These are phyloP conservation scores for Orthonevra nobilis DNA, from an alignment of 2,888 invertebrate genomes.

Conservation along the genomic window DNA sequence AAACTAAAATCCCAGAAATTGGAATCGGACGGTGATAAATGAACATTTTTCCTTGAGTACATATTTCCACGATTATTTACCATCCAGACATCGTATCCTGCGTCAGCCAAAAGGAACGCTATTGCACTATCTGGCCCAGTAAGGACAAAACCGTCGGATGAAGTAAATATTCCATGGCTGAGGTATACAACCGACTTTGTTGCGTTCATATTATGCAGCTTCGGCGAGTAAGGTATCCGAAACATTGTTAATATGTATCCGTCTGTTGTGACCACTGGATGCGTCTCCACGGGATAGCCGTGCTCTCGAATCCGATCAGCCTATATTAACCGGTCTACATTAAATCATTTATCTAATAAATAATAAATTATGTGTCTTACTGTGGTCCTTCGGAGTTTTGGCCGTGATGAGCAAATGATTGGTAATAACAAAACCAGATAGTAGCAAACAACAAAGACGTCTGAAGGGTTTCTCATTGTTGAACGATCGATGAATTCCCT, in stretches of 20 bases:
- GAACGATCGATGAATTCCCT: too few relatives aligned
- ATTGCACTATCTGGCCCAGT: constrained; percentile 84
- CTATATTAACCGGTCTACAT: too few relatives aligned
- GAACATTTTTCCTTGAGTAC: constrained; percentile 82
- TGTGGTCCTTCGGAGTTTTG: too few relatives aligned
- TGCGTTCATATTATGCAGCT: constrained; percentile 48
- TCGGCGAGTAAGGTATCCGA: constrained; percentile 72
- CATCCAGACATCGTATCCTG: constrained; percentile 89
- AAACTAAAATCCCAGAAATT: constrained; percentile 85
- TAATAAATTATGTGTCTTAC: too few relatives aligned
- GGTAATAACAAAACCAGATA: too few relatives aligned
- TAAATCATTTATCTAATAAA: too few relatives aligned
- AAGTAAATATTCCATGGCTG: constrained; percentile 87
- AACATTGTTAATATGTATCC: constrained; percentile 71
- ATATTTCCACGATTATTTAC: constrained; percentile 89
- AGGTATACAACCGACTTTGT: constrained; percentile 81
- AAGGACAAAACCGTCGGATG: constrained; percentile 87
- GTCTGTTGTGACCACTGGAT: constrained; percentile 68
- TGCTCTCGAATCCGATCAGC: constrained; percentile 75
- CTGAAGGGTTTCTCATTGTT: too few relatives aligned
- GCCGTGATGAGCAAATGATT: too few relatives aligned
- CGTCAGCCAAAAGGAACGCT: constrained; percentile 82
- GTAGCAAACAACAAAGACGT: too few relatives aligned
- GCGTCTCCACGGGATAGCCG: constrained; percentile 71
- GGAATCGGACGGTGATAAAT: constrained; percentile 80